These are phyloP conservation scores for Corynorhinus townsendii DNA, from an alignment of 2,113 vertebrate genomes.

Conservation along the genomic window DNA sequence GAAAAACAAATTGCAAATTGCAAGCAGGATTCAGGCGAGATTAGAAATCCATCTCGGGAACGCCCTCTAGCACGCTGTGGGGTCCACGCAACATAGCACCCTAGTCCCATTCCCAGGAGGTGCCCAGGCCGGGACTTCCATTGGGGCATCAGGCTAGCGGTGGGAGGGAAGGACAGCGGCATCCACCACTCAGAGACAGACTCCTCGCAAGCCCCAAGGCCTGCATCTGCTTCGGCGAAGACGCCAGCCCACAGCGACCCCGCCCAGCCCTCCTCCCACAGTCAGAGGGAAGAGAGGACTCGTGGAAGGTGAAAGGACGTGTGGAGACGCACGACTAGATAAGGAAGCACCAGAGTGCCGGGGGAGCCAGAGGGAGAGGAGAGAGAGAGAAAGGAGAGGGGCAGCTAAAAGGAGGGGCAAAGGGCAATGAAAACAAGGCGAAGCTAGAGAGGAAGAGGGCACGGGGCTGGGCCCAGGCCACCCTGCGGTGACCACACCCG, in stretches of 20 bases:
- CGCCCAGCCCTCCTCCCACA: not conserved
- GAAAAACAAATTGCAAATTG: constrained; percentile 35
- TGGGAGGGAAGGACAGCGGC: not conserved
- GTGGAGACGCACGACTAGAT: not conserved
- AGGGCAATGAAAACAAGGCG: not conserved
- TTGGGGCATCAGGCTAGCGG: not conserved
- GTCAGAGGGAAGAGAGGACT: not conserved
- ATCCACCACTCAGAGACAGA: constrained; percentile 43
- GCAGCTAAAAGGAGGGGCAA: not conserved
- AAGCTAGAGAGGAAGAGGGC: not conserved
- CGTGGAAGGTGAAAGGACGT: not conserved
- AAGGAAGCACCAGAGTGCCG: not conserved
- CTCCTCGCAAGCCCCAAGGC: constrained; percentile 14
- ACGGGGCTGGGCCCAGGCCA: not conserved
- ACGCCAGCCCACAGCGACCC: not conserved
- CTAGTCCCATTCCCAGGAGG: not conserved
- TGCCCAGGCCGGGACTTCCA: not conserved
- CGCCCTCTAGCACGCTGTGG: constrained; percentile 70
- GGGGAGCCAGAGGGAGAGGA: not conserved
- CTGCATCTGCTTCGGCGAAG: not conserved
- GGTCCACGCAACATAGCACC: not conserved
- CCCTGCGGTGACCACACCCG: fast-evolving
- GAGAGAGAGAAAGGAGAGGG: not conserved
- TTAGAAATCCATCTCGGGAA: constrained; percentile 33
- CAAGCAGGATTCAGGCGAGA: not conserved